These are phyloP conservation scores for Chelonoidis abingdonii DNA, from an alignment of 2,113 vertebrate species.

Conservation along the genomic window DNA sequence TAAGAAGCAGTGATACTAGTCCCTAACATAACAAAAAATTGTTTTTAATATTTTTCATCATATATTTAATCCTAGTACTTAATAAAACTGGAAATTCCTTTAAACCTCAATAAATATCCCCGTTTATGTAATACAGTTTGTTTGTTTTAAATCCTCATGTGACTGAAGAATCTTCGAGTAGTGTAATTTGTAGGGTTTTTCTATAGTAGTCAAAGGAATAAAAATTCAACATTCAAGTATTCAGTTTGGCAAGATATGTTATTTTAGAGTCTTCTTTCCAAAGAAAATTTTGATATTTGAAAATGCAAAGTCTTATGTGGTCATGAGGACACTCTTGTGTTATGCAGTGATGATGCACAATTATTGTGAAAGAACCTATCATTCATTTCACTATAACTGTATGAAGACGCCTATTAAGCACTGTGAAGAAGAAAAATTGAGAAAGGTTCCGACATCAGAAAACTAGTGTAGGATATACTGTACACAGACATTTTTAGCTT, in stretches of 20 bases:
- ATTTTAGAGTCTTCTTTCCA: not conserved
- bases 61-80: not conserved
- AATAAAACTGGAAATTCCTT: not conserved
- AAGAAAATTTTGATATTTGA: not conserved
- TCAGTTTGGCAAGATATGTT: not conserved
- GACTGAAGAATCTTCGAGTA: not conserved
- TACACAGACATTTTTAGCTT: not conserved
- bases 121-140: not conserved
- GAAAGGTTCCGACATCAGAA: not conserved
- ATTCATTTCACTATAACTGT: not conserved
- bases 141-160: not conserved
- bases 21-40: not conserved
- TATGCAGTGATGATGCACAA: not conserved
- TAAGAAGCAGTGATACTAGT: no score
- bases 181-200: not conserved
- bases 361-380: not conserved
- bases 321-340: not conserved
- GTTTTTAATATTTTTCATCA: not conserved
- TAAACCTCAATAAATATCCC: not conserved
- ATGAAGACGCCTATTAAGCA: not conserved
- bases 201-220: not conserved
- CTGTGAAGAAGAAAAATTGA: not conserved
- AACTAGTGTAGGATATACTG: not conserved
- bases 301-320: not conserved
- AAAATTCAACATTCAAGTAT: not conserved